A percentile compares a stretch with the other conserved stretches of the same genome.
Evolutionary conservation across 1,140 invertebrate species (phyloP).

Genomic region (Platyscapa corneri): DNA sequence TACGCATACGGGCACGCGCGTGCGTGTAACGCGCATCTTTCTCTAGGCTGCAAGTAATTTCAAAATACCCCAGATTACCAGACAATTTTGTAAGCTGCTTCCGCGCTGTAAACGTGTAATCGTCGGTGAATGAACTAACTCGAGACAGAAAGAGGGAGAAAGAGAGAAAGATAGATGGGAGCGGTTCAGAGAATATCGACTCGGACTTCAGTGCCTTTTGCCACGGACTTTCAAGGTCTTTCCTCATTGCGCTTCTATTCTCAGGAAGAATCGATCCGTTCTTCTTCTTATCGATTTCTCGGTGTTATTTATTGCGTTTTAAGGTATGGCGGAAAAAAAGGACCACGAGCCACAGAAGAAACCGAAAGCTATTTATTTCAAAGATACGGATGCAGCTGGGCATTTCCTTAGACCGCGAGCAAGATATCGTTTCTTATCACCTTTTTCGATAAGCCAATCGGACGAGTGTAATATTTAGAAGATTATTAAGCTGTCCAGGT

Average conservation of each 20-base stretch:
- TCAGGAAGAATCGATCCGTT: constrained; percentile 51
- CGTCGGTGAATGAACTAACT: constrained; percentile 47
- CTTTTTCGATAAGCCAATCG: constrained; percentile 19
- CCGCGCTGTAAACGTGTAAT: constrained; percentile 53
- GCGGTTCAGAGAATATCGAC: constrained; percentile 46
- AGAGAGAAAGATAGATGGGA: constrained; percentile 49
- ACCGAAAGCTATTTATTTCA: constrained; percentile 51
- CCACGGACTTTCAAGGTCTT: constrained; percentile 48
- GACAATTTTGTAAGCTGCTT: constrained; percentile 52
- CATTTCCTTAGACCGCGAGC: constrained; percentile 14
- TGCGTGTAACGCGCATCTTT: constrained; percentile 10
- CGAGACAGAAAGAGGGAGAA: constrained; percentile 21
- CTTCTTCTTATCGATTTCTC: constrained; percentile 51
- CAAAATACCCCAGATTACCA: constrained; percentile 56
- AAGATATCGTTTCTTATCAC: constrained; percentile 41
- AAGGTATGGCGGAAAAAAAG: constrained; percentile 42
- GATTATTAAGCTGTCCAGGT: neutral
- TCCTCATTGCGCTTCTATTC: constrained; percentile 47
- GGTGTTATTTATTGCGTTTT: constrained; percentile 50
- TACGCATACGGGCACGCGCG: too few species aligned
- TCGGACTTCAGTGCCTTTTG: constrained; percentile 38
- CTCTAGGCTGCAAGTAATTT: constrained; percentile 54
- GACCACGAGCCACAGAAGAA: constrained; percentile 33
- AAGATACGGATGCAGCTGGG: constrained; percentile 27
- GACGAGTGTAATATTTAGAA: constrained; percentile 24